A percentile compares a stretch with the other conserved stretches of the same genome.
Conservation (phyloP, 2,888 invertebrate species). For the Hoplodrina ambigua region DNA sequence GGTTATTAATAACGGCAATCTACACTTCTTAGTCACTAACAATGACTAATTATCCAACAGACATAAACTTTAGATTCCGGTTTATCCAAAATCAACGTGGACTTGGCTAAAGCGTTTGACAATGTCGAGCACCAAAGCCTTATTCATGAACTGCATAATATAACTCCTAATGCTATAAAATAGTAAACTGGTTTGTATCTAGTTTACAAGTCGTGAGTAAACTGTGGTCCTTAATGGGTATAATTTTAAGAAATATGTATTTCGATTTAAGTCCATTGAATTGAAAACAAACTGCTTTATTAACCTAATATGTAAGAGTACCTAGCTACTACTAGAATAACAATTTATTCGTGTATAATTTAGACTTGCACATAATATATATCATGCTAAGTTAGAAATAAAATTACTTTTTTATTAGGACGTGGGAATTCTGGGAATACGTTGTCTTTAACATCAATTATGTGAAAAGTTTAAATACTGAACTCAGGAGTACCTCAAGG, state of each 20-base stretch:
- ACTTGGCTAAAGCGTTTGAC: conserved; percentile 45
- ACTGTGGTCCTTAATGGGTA: conserved; percentile 37
- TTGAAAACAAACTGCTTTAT: conserved; percentile 49
- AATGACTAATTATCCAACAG: neutral
- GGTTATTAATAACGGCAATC: neutral
- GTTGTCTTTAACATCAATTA: neutral
- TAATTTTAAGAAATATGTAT: conserved; percentile 47
- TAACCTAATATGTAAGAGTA: conserved; percentile 18
- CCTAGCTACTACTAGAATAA: conserved; percentile 11
- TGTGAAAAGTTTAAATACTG: neutral
- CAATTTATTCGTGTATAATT: neutral
- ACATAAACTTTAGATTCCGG: neutral
- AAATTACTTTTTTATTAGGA: too few species aligned
- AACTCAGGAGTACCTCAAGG: conserved; percentile 28
- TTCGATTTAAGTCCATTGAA: conserved; percentile 33
- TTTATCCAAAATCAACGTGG: neutral
- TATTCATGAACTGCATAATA: conserved; percentile 50
- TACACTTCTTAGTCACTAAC: neutral
- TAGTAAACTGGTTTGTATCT: conserved; percentile 50
- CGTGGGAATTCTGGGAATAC: neutral
- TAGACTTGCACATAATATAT: neutral
- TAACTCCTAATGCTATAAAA: conserved; percentile 45
- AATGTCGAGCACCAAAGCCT: conserved; percentile 38
- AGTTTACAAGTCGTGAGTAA: conserved; percentile 60
- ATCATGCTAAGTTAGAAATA: too few species aligned